Evolutionary conservation across 2,888 invertebrate genomes (phyloP), one percentile per base, ranked within the genome.

Genomic region (Apoderus coryli): DNA sequence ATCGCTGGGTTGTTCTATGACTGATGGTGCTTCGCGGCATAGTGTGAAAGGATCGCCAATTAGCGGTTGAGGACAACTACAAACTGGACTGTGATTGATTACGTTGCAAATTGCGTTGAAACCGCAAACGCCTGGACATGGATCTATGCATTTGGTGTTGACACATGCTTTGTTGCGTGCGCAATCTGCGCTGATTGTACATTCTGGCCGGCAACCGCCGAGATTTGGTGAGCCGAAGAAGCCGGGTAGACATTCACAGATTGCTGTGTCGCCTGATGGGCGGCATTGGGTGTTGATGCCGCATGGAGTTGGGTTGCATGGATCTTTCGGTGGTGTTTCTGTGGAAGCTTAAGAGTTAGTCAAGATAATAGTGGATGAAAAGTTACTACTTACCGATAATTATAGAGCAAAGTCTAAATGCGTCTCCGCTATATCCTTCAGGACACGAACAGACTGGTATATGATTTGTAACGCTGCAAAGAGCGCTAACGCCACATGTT

Each of bases 21-120:
- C 30, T 31, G 33, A 13, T 15, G 55, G 53, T 22, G 34, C 34
- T n/a, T 65, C 61, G 39, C 55, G 53, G 50, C 84, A 84, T 46
- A 69, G 67, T 5, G 69, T 65, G 49, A 85, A 84, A 25, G 88
- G 84, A 68, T 88, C 78, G 10, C 86, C 86, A n/a, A 72, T 65
- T 46, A 66, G 69, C 31, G 68, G 68, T 35, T 60, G 63, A 35
- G 76, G 73, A 49, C 89, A 89, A 41, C 71, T 76, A 50, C 89
- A 89, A 28, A 85, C 75, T 1, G 89, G 84, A 51, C 76, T 79
- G 53, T 89, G 89, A 49, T 84, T 80, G 38, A 82, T 71, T 2
- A 81, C 75, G 46, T 71, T 68, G 49, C 89, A 89, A 41, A 72
- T 61, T 1, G 89, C 79, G 28, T 69, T 68, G 41, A 75, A 64